These are phyloP conservation scores for Phyllostomus hastatus DNA, from an alignment of 2,113 vertebrate genomes.

Conservation along the genomic window DNA sequence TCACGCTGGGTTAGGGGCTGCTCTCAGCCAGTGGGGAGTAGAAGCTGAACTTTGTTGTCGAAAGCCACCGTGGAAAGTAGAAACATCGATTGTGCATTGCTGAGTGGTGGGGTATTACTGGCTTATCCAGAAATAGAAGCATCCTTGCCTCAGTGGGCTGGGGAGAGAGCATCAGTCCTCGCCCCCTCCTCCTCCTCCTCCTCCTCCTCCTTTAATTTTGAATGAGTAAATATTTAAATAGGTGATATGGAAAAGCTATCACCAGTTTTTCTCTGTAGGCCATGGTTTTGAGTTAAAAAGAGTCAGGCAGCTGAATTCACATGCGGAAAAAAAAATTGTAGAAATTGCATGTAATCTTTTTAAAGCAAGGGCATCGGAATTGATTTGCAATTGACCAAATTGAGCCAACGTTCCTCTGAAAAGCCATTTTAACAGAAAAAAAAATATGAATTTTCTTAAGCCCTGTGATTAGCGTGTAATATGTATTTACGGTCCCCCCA, in stretches of 20 bases:
- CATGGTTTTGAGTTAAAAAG: constrained; percentile 43
- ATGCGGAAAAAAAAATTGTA: neutral
- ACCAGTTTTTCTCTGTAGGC: neutral
- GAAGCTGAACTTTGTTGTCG: constrained; percentile 50
- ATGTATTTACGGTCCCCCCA: constrained; percentile 80
- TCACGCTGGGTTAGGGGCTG: constrained; percentile 44
- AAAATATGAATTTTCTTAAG: constrained; percentile 79
- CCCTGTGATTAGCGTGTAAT: constrained; percentile 75
- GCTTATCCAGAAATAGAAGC: neutral
- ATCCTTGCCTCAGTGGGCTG: neutral
- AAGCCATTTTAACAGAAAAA: constrained; percentile 74
- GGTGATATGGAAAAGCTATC: constrained; percentile 50
- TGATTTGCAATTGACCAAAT: constrained; percentile 32
- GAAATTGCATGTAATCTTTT: constrained; percentile 45
- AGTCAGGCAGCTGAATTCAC: constrained; percentile 17
- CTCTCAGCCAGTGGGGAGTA: neutral
- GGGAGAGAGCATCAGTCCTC: neutral
- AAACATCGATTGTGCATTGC: neutral
- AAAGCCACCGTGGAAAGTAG: constrained; percentile 17
- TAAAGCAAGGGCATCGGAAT: constrained; percentile 37
- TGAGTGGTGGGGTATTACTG: neutral
- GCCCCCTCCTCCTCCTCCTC: too few species aligned
- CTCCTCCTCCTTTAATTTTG: neutral
- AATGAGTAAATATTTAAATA: constrained; percentile 66
- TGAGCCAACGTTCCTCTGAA: constrained; percentile 57